Evolutionary conservation across 2,888 invertebrate species (phyloP).

Genomic region (Scaptomyza tumidula): DNA sequence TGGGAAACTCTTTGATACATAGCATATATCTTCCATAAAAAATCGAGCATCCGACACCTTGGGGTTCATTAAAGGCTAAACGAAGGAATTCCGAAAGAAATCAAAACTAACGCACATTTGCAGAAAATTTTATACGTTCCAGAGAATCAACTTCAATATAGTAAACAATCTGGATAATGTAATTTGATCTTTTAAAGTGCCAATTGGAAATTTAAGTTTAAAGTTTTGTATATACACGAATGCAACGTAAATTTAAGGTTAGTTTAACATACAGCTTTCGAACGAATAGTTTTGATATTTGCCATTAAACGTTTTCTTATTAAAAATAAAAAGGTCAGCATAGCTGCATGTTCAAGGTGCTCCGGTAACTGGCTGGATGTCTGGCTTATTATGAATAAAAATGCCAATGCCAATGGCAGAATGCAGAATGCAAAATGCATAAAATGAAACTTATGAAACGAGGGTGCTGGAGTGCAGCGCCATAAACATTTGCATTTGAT

Average conservation of each 20-base stretch:
- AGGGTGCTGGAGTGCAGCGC: constrained; percentile 17
- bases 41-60: too few relatives aligned
- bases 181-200: not conserved
- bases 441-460: constrained; percentile 19
- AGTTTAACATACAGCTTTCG: not conserved
- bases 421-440: constrained; percentile 20
- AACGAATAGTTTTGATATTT: not conserved
- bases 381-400: constrained; percentile 34
- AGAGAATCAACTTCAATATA: too few relatives aligned
- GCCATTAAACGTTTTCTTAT: not conserved
- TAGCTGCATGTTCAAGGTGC: constrained; percentile 12
- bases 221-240: not conserved
- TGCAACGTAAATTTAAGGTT: not conserved
- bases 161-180: too few relatives aligned
- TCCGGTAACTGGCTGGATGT: not conserved
- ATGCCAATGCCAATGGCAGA: constrained; percentile 20
- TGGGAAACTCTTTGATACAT: too few relatives aligned
- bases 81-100: too few relatives aligned
- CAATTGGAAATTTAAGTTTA: not conserved
- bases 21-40: too few relatives aligned
- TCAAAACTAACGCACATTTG: too few relatives aligned
- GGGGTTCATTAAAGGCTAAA: too few relatives aligned
- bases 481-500: constrained; percentile 48
- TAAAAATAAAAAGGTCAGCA: constrained; percentile 2
- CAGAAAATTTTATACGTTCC: too few relatives aligned